phyloP scores from a whole-genome alignment of 2,888 invertebrate species.

The Oscheius sp. region DNA sequence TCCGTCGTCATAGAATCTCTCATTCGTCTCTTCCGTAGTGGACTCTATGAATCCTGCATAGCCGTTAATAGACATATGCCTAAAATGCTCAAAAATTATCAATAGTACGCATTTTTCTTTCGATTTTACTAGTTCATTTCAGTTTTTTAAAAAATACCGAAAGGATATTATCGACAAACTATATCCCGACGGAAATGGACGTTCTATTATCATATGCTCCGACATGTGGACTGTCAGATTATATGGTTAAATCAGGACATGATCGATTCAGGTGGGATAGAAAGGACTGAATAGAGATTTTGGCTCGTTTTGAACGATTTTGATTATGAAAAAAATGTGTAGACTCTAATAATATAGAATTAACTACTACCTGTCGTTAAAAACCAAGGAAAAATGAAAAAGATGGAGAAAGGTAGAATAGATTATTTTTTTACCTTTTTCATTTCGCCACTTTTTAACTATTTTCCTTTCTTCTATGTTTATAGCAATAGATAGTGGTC shows the following conservation, averaged over 20 bases:
- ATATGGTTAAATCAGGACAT: constrained; percentile 32
- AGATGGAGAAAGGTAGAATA: background rate
- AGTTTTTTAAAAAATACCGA: constrained; percentile 38
- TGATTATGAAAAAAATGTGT: background rate
- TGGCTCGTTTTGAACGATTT: too few relatives aligned
- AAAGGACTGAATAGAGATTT: too few relatives aligned
- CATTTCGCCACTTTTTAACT: too few relatives aligned
- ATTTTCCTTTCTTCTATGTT: too few relatives aligned
- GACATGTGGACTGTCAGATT: constrained; percentile 40
- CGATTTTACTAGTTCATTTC: constrained; percentile 7
- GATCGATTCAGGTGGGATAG: constrained; percentile 41
- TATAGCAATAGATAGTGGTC: too few relatives aligned
- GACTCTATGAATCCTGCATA: constrained; percentile 37
- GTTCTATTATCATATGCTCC: constrained; percentile 43
- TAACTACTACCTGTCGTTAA: background rate
- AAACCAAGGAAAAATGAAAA: background rate
- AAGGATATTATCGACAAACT: constrained; percentile 35
- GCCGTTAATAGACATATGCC: constrained; percentile 33
- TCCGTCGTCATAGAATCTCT: constrained; percentile 28
- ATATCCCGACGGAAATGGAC: constrained; percentile 49
- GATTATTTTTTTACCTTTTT: too few relatives aligned
- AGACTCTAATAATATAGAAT: background rate
- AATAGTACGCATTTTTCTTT: constrained; percentile 28
- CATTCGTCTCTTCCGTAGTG: constrained; percentile 22
- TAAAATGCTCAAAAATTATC: constrained; percentile 42